Base-by-base conservation (phyloP, 1,140 invertebrate genomes). In the Heterodera carotae region DNA sequence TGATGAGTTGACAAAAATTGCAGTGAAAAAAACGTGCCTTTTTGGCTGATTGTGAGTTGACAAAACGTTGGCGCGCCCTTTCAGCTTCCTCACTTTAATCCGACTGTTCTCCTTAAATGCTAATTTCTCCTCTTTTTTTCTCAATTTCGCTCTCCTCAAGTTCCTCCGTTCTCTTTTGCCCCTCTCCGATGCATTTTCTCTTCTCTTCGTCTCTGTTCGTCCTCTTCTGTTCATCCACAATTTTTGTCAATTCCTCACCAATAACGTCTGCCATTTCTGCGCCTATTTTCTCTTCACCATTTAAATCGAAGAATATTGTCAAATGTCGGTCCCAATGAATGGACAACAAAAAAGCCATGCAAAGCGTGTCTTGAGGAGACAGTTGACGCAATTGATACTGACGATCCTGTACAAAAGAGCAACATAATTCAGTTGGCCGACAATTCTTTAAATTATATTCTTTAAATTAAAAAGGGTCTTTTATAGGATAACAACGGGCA, bases 281-380 rank as follows among this genome's bases (percentile, higher is more conserved):
- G 33, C 56, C 27, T 22, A 18, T 10, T 70, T 27, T 56, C 25
- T 34, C 27, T 27, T 56, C 53, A 7, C 56, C 31, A n/a, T 76
- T 33, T n/a, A 73, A 5, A 56, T 79, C 78, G 33, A 59, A 79
- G 43, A 79, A 79, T 29, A 79, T 43, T 29, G 69, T 70, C 18
- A 79, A 25, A 33, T 79, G 78, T 31, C 60, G 43, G 18, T 79
- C 79, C 59, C 62, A 67, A 8, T 56, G 5, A 5, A 80, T 53
- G 18, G 78, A 79, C 48, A 48, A 34, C 31, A 15, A 18, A 53
- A 79, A 80, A 10, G 76, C 76, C 60, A 18, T 43, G 15, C 48
- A 69, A 48, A 79, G 48, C 8, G 18, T 79, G 36, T 79, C 78
- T n/a, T 77, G 62, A 31, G 59, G 27, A 22, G 39, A 29, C 53